Percentiles rank a stretch among this genome's conserved stretches.
phyloP scores from a whole-genome alignment of 2,797 vertebrate genomes.

The Holocentrus rufus region DNA sequence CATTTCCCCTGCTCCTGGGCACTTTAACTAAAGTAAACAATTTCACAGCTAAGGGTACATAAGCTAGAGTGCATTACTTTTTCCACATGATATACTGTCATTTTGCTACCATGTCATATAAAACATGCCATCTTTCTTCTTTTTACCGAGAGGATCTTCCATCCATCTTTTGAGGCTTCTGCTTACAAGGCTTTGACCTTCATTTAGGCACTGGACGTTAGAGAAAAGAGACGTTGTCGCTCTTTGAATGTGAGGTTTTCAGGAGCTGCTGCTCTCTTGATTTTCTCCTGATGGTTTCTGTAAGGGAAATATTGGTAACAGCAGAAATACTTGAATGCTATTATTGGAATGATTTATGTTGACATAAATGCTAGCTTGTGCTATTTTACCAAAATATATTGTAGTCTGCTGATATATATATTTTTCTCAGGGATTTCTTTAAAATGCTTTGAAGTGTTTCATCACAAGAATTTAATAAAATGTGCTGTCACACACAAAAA shows the following conservation, averaged over 20 bases:
- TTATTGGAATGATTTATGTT: not conserved
- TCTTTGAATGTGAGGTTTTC: conserved; percentile 79
- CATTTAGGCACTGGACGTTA: conserved; percentile 53
- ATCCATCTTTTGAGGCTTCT: conserved; percentile 3
- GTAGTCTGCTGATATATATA: not conserved
- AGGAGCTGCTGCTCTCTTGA: conserved; percentile 50
- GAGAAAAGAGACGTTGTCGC: conserved; percentile 76
- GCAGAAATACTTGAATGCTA: conserved; percentile 42
- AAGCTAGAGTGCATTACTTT: not conserved
- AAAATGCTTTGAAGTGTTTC: not conserved
- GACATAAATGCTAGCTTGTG: conserved; percentile 15
- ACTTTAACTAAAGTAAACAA: conserved; percentile 1
- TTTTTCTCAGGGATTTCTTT: conserved; percentile 55
- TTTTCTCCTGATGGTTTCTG: conserved; percentile 57
- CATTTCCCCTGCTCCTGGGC: not conserved
- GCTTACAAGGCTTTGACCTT: conserved; percentile 34
- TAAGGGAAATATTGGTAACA: conserved; percentile 4
- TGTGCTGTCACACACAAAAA: not conserved
- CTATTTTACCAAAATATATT: conserved; percentile 1
- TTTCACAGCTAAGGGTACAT: conserved; percentile 2
- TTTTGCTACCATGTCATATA: not conserved
- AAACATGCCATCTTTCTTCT: not conserved
- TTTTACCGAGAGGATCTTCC: not conserved
- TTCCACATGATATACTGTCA: conserved; percentile 11
- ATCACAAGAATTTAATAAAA: not conserved